A percentile compares a stretch with the other conserved stretches of the same genome.
Evolutionary conservation across 2,113 vertebrate genomes (phyloP).

Genomic region (Tringa solitaria): DNA sequence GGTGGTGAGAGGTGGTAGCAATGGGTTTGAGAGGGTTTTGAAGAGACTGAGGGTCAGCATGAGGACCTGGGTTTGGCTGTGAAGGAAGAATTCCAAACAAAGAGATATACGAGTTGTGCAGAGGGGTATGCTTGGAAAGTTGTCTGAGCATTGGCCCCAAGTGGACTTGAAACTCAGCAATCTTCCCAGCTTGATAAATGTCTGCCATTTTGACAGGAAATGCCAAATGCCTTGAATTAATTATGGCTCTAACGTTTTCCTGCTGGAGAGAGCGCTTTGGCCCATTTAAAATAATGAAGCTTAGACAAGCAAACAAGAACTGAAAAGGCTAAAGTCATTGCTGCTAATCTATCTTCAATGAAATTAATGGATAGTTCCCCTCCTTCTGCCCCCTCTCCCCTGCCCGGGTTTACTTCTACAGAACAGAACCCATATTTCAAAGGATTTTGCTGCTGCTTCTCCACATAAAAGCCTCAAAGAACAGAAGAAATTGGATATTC

Average conservation of each 20-base stretch:
- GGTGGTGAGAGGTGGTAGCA: not conserved
- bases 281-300: not conserved
- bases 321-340: not conserved
- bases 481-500: not conserved
- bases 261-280: not conserved
- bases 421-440: not conserved
- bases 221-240: slow-evolving; percentile 42
- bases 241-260: slow-evolving; percentile 27
- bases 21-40: not conserved
- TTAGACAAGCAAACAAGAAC: slow-evolving; percentile 49
- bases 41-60: not conserved
- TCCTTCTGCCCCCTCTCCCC: not conserved
- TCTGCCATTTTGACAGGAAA: slow-evolving; percentile 50
- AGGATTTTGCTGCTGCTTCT: not conserved
- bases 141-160: not conserved
- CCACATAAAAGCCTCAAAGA: not conserved
- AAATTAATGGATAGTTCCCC: not conserved
- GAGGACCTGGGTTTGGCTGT: not conserved
- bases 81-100: not conserved
- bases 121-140: not conserved
- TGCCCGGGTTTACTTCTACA: not conserved
- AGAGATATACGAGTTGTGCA: not conserved
- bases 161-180: not conserved
- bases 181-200: not conserved
- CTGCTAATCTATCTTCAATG: not conserved